Base-by-base conservation (phyloP, 2,797 vertebrate species). In the Poeciliopsis turneri region DNA sequence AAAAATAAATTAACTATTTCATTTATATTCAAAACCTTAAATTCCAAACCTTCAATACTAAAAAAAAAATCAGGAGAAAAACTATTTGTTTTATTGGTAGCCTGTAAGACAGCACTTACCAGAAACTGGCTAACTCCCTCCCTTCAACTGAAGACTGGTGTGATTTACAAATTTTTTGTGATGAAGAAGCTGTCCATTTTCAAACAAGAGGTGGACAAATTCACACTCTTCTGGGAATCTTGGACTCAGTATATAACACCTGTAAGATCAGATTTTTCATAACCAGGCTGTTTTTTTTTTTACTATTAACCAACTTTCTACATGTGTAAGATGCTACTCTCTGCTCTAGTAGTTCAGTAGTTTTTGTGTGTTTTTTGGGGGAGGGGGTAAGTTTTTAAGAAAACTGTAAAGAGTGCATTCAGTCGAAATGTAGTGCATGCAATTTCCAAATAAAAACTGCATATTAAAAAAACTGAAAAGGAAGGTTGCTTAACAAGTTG, bases 71-170 rank as follows among this genome's bases (percentile, higher is more conserved):
- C 5, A 30, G 13, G 11, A 30, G 28, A 59, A 59, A 59, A 59
- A 30, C 9, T 57, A 2, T 12, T n/a, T 57, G 57, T 59, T 59
- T 59, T 16, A 59, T 59, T 59, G 57, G 28, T 30, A 59, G 57
- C 57, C 57, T 59, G 57, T 30, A 59, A 59, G 28, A 59, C 57
- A 59, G 57, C 57, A 59, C 57, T 59, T 41, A 74, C 28, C 28
- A 55, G 33, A 16, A 41, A n/a, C 20, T 41, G 20, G 18, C 53
- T 73, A 25, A 23, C 10, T 47, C 45, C 43, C 36, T 55, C 18
- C 33, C 25, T 23, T 7, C 20, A 41, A 55, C 1, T 59, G 57
- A 59, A 59, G 57, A 30, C 57, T 15, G n/a, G 57, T 0, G 12
- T 59, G 28, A 28, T 59, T 59, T 59, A 59, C 13, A 2, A 30